Base-by-base conservation (phyloP, 2,888 invertebrate genomes). In the Hoplodrina blanda region DNA sequence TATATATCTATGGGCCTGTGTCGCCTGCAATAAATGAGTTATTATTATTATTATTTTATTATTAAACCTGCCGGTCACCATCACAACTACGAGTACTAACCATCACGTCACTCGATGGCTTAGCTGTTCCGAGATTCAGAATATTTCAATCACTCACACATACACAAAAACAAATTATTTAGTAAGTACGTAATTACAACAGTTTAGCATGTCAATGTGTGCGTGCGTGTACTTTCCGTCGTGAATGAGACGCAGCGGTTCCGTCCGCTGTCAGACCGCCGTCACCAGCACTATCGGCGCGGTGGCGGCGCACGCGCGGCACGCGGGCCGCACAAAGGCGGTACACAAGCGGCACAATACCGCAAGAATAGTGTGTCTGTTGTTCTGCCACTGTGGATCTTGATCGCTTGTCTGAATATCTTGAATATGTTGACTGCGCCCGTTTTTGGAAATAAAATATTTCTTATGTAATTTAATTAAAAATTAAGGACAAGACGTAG, bases 231-330 rank as follows among this genome's bases (percentile, higher is more conserved):
- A 62, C 30, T 54, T 44, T 49, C 17, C 19, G 5, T 11, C 17
- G 50, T 37, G 13, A 44, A 57, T 37, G 69, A 66, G 62, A 37
- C 61, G 19, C 52, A 37, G 70, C 37, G 19, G 65, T 53, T 56
- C 59, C 62, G 67, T 52, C 74, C 75, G 78, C 83, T 83, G 83
- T 84, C 83, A 77, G 63, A 81, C 83, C 83, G 83, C 33, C 56
- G 73, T 83, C 83, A 77, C 59, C 56, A 37, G 60, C 7, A 46
- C 25, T 25, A 46, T 68, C 50, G 76, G 53, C 17, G 41, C 44
- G n/a, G 37, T 13, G 10, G 10, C 20, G 20, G 33, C 25, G 15
- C 59, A 44, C 78, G 10, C 8, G 44, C 19, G 13, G 44, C 30
- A 73, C 37, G 41, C 63, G 15, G 25, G 33, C 25, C 19, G 20